Percentiles rank a stretch among this genome's conserved stretches.
Evolutionary conservation across 1,140 invertebrate genomes (phyloP).

Genomic region (Antheraea pernyi): DNA sequence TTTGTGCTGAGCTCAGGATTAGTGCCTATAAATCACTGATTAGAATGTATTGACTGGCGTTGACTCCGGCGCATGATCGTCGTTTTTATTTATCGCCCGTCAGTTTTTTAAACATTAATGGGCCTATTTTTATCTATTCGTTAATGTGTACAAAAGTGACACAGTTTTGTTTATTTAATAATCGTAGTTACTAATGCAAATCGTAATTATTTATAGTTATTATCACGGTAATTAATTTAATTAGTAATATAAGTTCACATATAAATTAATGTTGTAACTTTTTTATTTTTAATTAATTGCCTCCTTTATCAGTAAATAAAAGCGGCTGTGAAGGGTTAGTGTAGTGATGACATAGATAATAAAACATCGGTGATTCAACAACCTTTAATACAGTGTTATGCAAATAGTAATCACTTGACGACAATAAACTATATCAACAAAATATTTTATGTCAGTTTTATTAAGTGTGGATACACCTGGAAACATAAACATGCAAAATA

Average conservation of each 20-base stretch:
- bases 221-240: not conserved
- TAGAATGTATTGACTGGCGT: constrained; percentile 77
- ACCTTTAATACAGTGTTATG: constrained; percentile 12
- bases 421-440: constrained; percentile 29
- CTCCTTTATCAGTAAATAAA: not conserved
- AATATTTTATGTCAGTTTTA: constrained; percentile 12
- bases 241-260: not conserved
- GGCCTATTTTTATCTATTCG: constrained; percentile 52
- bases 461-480: constrained; percentile 28
- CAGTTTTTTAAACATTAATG: constrained; percentile 65
- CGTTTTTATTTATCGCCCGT: constrained; percentile 63
- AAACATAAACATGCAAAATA: constrained; percentile 44
- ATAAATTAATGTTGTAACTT: not conserved
- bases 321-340: not conserved
- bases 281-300: not conserved
- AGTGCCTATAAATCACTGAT: constrained; percentile 78
- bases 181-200: constrained; percentile 34
- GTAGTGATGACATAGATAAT: not conserved
- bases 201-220: constrained; percentile 23
- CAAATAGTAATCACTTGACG: constrained; percentile 22
- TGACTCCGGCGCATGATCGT: constrained; percentile 59
- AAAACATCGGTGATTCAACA: not conserved
- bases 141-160: constrained; percentile 50
- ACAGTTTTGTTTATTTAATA: constrained; percentile 54
- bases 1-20: constrained; percentile 77